Evolutionary conservation across 30 jellyfish, hydroid and myxozoan genomes (phyloP).

Genomic region (Turritopsis rubra): DNA sequence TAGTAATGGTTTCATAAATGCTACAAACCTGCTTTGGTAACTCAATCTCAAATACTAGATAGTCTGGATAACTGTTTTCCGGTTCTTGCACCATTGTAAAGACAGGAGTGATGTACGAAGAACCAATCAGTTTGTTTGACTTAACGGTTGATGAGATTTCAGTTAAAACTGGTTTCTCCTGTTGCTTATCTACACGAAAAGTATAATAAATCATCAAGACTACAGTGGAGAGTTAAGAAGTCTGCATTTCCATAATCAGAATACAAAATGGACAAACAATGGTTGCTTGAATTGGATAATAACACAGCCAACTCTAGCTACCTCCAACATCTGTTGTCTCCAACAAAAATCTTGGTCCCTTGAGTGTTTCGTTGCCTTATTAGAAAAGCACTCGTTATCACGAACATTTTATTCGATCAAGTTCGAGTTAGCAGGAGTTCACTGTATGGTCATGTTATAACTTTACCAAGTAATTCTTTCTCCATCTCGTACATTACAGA

Average conservation of each 20-base stretch:
- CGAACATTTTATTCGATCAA: too few species aligned
- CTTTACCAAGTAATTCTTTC: constrained; percentile 54
- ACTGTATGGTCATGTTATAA: too few species aligned
- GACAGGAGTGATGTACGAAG: not conserved
- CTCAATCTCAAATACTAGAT: constrained; percentile 51
- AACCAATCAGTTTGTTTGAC: not conserved
- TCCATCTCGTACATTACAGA: constrained; percentile 58
- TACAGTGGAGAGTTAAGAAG: too few species aligned
- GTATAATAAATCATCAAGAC: not conserved
- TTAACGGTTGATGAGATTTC: not conserved
- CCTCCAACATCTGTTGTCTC: too few species aligned
- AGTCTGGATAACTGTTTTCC: constrained; percentile 44
- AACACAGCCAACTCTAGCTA: too few species aligned
- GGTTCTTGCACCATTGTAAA: constrained; percentile 14
- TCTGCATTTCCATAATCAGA: not conserved
- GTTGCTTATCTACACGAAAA: not conserved
- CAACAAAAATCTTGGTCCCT: too few species aligned
- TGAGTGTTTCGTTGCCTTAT: not conserved
- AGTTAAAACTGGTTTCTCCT: not conserved
- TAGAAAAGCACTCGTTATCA: not conserved
- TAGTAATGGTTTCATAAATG: too few species aligned
- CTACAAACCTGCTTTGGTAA: constrained; percentile 48
- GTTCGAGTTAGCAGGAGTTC: too few species aligned
- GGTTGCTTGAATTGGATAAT: too few species aligned
- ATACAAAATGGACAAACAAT: too few species aligned